Evolutionary conservation across 2,113 vertebrate genomes (phyloP).

Genomic region (Sturnus vulgaris): DNA sequence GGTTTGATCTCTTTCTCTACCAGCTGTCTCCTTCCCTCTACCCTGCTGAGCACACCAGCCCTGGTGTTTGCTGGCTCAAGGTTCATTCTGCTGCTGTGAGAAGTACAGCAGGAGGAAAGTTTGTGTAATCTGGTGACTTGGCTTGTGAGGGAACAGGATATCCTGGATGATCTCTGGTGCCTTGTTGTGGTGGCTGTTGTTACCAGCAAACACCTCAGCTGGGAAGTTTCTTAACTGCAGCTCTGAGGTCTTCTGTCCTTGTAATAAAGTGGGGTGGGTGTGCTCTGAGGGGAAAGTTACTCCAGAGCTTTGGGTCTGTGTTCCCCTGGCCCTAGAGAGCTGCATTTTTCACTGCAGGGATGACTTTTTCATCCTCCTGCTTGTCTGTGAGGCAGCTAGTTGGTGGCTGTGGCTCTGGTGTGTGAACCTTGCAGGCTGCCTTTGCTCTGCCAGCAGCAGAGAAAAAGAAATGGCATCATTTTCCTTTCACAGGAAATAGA

Average conservation of each 20-base stretch:
- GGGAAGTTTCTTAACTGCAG: neutral
- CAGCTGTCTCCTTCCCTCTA: neutral
- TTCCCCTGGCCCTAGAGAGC: neutral
- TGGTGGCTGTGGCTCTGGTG: neutral
- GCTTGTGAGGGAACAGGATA: slow-evolving; percentile 55
- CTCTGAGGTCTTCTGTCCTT: neutral
- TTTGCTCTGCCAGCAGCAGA: neutral
- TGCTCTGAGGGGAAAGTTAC: neutral
- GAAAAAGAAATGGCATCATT: neutral
- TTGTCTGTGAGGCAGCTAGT: neutral
- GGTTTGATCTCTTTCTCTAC: neutral
- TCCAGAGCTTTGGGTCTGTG: neutral
- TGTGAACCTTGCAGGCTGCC: neutral
- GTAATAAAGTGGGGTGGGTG: neutral
- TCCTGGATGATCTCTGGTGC: slow-evolving; percentile 49
- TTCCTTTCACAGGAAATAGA: neutral
- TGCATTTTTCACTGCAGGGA: neutral
- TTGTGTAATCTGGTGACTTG: slow-evolving; percentile 54
- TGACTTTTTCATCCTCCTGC: neutral
- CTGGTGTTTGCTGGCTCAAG: slow-evolving; percentile 31
- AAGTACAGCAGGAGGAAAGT: neutral
- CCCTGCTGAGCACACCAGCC: neutral
- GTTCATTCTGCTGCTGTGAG: slow-evolving; percentile 22
- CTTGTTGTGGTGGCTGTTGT: neutral
- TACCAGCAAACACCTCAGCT: neutral